Evolutionary conservation across 2,797 vertebrate genomes (phyloP).

Genomic region (Antrozous pallidus): DNA sequence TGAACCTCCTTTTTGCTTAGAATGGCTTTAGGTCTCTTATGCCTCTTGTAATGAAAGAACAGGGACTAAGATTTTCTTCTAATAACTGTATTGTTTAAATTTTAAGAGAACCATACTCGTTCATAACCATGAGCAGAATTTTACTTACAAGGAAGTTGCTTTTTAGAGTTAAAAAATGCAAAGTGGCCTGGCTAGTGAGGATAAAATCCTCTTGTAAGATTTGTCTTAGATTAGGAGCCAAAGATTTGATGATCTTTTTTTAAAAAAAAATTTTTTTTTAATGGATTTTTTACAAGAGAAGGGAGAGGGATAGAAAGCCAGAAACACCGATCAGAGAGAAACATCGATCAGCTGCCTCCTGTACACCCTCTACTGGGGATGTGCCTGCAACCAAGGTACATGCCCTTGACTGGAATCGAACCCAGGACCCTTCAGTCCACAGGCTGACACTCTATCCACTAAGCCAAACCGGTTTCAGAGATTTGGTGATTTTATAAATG

Average conservation of each 20-base stretch:
- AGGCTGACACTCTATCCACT: too few species aligned
- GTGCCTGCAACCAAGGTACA: too few species aligned
- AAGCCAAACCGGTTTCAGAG: too few species aligned
- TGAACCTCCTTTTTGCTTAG: background rate
- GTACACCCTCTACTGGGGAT: too few species aligned
- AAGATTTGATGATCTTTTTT: background rate
- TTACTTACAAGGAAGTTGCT: background rate
- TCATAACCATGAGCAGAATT: background rate
- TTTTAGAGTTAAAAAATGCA: background rate
- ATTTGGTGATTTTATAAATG: background rate
- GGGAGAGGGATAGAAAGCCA: too few species aligned
- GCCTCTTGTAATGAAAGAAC: background rate
- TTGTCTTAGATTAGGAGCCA: background rate
- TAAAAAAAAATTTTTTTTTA: too few species aligned
- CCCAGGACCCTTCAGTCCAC: too few species aligned
- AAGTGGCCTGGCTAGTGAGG: background rate
- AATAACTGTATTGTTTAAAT: slow-evolving; percentile 16
- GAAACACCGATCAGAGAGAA: too few species aligned
- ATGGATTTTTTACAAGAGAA: too few species aligned
- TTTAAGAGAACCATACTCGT: background rate
- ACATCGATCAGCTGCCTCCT: too few species aligned
- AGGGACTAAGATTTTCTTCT: background rate
- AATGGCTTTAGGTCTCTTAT: background rate
- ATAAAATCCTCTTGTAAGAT: background rate
- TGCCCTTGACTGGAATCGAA: too few species aligned